A percentile compares a stretch with the other conserved stretches of the same genome.
Evolutionary conservation across 30 jellyfish, hydroid and myxozoan genomes (phyloP).

Genomic region (Euphysa ruthae): DNA sequence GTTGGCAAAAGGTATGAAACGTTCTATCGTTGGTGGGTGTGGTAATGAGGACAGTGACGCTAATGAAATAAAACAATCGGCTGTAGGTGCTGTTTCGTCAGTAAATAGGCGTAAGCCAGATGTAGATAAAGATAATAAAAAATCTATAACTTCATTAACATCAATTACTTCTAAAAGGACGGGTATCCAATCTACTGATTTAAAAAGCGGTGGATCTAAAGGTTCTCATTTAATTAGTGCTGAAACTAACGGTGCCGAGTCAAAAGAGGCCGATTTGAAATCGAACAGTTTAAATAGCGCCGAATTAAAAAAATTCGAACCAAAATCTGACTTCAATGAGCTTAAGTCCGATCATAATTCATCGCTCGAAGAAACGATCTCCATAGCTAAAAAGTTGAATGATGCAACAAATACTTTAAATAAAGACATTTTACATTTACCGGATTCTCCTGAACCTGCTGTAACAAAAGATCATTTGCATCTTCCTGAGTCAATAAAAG

Average conservation of each 20-base stretch:
- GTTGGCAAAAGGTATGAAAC: conserved; percentile 42
- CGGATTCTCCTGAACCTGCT: not conserved
- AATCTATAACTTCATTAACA: not conserved
- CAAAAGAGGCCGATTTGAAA: not conserved
- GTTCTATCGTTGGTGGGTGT: conserved; percentile 40
- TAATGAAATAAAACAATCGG: not conserved
- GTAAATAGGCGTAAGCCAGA: not conserved
- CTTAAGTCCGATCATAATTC: not conserved
- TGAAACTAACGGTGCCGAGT: not conserved
- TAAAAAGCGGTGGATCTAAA: not conserved
- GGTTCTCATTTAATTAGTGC: too few species aligned
- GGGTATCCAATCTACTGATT: not conserved
- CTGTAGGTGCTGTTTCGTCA: not conserved
- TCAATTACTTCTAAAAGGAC: not conserved
- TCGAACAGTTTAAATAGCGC: not conserved
- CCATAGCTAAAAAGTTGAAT: too few species aligned
- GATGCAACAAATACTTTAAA: not conserved
- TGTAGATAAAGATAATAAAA: not conserved
- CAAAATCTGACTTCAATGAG: not conserved
- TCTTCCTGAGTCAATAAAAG: too few species aligned
- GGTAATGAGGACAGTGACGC: not conserved
- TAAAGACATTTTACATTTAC: not conserved
- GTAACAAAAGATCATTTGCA: too few species aligned
- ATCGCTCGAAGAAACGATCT: not conserved
- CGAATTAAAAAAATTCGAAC: not conserved